Conservation (phyloP, 2,797 vertebrate genomes). For the Pangasius larnaudii region DNA sequence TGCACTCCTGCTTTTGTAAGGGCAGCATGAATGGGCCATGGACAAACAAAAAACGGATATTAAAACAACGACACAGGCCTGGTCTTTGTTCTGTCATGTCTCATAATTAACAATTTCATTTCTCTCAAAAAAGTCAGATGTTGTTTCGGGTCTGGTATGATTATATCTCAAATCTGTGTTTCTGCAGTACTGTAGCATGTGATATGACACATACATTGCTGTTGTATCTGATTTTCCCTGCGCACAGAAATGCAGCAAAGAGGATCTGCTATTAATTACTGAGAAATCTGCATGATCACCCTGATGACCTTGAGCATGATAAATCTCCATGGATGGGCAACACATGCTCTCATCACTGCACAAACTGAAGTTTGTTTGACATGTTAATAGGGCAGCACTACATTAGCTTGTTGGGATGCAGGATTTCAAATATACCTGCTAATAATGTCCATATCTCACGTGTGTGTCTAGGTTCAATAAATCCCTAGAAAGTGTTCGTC, state of each 20-base stretch:
- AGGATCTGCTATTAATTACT: slow-evolving; percentile 48
- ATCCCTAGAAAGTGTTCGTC: slow-evolving; percentile 2
- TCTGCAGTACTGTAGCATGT: background rate
- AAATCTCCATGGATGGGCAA: slow-evolving; percentile 21
- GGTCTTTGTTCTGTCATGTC: background rate
- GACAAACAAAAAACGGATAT: slow-evolving; percentile 37
- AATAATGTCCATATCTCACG: background rate
- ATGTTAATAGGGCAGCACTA: background rate
- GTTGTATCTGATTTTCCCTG: background rate
- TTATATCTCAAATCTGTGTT: background rate
- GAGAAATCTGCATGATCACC: slow-evolving; percentile 51
- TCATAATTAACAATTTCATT: background rate
- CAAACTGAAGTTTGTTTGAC: background rate
- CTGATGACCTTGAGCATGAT: slow-evolving; percentile 67
- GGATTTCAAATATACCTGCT: background rate
- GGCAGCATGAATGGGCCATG: slow-evolving; percentile 57
- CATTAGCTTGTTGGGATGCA: background rate
- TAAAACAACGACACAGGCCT: slow-evolving; percentile 11
- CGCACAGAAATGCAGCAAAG: slow-evolving; percentile 21
- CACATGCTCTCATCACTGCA: background rate
- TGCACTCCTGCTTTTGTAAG: slow-evolving; percentile 42
- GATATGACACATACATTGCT: background rate
- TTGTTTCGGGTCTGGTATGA: background rate
- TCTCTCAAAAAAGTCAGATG: background rate
- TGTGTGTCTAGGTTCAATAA: background rate